Evolutionary conservation across 2,113 vertebrate genomes (phyloP).

Genomic region (Sitta europaea): DNA sequence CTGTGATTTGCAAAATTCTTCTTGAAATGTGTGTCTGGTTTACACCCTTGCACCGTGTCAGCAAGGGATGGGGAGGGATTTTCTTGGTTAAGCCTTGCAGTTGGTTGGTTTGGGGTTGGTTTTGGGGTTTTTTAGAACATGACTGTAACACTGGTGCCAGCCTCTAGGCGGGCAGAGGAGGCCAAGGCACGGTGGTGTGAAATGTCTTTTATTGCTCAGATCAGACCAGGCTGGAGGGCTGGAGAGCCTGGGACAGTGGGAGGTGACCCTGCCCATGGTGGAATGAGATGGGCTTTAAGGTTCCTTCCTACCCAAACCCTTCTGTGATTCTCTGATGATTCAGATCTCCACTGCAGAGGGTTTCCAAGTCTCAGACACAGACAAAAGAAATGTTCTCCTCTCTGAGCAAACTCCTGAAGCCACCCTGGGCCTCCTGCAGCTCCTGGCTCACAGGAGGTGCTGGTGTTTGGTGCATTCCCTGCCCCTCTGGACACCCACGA

Average conservation of each 20-base stretch:
- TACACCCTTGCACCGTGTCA: accelerated
- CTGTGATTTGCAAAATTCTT: not conserved
- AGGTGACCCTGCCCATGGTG: not conserved
- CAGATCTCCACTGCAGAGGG: not conserved
- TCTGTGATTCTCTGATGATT: not conserved
- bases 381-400: too few species aligned
- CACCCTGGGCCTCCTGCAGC: not conserved
- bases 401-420: accelerated
- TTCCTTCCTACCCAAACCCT: not conserved
- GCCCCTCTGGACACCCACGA: accelerated
- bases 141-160: accelerated
- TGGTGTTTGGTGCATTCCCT: accelerated
- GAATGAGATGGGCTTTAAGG: not conserved
- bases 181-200: accelerated
- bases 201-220: not conserved
- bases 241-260: not conserved
- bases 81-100: too few species aligned
- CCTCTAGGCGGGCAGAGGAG: not conserved
- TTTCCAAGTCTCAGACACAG: not conserved
- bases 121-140: accelerated
- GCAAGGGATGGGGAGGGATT: accelerated
- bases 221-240: not conserved
- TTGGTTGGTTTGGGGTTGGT: too few species aligned
- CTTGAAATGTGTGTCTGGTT: not conserved
- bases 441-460: accelerated